phyloP scores from a whole-genome alignment of 2,113 vertebrate species.

The Calidris pugnax region DNA sequence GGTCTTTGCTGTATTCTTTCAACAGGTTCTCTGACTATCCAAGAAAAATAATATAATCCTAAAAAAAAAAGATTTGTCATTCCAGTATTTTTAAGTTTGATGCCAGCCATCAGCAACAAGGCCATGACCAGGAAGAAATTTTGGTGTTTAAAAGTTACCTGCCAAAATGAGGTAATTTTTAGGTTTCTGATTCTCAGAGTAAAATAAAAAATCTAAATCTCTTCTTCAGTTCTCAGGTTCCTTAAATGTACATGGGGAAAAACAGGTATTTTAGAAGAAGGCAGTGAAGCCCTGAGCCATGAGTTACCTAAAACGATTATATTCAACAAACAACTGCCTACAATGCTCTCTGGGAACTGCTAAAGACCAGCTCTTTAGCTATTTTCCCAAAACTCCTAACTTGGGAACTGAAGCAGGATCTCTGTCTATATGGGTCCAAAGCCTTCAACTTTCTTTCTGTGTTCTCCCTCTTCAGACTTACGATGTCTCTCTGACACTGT shows the following conservation, averaged over 20 bases:
- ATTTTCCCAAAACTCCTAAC: background rate
- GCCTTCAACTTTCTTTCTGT: background rate
- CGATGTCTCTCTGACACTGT: background rate
- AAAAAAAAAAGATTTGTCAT: background rate
- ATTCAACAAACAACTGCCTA: background rate
- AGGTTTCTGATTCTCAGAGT: background rate
- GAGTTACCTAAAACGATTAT: background rate
- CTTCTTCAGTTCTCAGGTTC: background rate
- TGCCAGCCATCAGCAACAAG: background rate
- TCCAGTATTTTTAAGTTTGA: background rate
- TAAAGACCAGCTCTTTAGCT: background rate
- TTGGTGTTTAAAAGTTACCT: background rate
- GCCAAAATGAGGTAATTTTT: background rate
- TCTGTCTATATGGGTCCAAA: background rate
- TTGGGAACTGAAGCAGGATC: background rate
- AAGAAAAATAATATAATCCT: background rate
- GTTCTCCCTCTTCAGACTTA: background rate
- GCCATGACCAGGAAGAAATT: background rate
- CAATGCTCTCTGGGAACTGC: background rate
- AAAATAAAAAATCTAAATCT: background rate
- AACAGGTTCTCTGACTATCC: background rate
- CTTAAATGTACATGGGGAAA: background rate
- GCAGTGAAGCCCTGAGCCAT: background rate
- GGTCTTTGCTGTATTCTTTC: background rate
- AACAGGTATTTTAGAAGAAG: background rate